Conservation (phyloP, 2,888 invertebrate genomes). For the Chalcis sispes region DNA sequence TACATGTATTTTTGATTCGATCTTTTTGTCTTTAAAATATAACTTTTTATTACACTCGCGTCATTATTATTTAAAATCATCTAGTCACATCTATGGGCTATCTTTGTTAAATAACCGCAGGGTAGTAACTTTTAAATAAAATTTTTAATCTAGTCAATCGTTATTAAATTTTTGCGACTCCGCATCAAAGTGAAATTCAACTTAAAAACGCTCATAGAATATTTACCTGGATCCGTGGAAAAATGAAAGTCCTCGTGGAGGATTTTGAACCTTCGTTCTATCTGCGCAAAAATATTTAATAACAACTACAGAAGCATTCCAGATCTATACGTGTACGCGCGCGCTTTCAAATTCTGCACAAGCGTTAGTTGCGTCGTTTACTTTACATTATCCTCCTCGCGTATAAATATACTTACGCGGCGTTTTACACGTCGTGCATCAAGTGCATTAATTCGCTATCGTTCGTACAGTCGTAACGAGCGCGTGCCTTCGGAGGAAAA, state of each 20-base stretch:
- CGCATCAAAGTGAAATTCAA: constrained; percentile 44
- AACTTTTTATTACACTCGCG: no score
- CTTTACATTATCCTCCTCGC: constrained; percentile 12
- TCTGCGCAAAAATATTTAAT: constrained; percentile 39
- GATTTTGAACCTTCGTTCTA: constrained; percentile 29
- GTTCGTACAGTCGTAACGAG: constrained; percentile 16
- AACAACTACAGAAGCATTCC: constrained; percentile 17
- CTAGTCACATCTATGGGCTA: no score
- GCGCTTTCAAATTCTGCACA: constrained; percentile 44
- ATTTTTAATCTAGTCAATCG: no score
- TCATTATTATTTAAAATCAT: no score
- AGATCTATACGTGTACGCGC: no score
- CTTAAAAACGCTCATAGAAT: constrained; percentile 11
- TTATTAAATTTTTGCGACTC: no score
- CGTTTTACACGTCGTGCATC: background rate
- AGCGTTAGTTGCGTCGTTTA: background rate
- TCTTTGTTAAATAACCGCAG: no score
- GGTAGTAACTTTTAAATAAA: no score
- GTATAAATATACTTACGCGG: background rate
- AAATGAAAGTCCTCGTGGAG: constrained; percentile 44
- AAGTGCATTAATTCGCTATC: constrained; percentile 22
- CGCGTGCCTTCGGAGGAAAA: background rate
- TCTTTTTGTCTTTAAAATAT: no score
- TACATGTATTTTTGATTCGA: no score
- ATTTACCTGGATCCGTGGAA: constrained; percentile 15